These are phyloP conservation scores for Acronicta alni DNA, from an alignment of 2,888 invertebrate genomes.

Conservation along the genomic window DNA sequence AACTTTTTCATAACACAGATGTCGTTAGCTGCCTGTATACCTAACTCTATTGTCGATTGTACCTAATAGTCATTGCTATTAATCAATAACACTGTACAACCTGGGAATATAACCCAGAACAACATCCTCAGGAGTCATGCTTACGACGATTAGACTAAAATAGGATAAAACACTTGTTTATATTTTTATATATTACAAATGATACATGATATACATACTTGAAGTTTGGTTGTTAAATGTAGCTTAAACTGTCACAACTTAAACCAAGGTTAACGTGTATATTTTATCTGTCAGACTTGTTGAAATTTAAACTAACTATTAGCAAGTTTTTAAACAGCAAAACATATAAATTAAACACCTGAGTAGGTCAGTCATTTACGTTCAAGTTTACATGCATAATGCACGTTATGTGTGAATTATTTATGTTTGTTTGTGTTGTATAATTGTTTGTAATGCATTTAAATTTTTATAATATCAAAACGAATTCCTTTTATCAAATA, in stretches of 20 bases:
- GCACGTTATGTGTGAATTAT: neutral
- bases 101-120: too few species aligned
- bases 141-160: too few species aligned
- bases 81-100: too few species aligned
- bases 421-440: neutral
- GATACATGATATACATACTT: too few species aligned
- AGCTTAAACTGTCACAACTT: constrained; percentile 17
- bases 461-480: neutral
- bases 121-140: too few species aligned
- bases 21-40: too few species aligned
- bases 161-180: too few species aligned
- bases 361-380: constrained; percentile 38
- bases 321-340: constrained; percentile 12
- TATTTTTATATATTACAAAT: too few species aligned
- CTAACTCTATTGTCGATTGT: too few species aligned
- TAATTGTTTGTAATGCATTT: neutral
- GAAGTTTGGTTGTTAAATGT: neutral
- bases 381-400: constrained; percentile 9
- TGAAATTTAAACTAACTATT: constrained; percentile 18
- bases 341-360: constrained; percentile 18
- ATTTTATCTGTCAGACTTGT: constrained; percentile 26
- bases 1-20: too few species aligned
- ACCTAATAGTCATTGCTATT: too few species aligned
- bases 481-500: too few species aligned
- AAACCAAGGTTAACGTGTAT: constrained; percentile 35